Percentiles rank a stretch among this genome's conserved stretches.
phyloP scores from a whole-genome alignment of 2,113 vertebrate genomes.

The Rhinolophus sinicus region DNA sequence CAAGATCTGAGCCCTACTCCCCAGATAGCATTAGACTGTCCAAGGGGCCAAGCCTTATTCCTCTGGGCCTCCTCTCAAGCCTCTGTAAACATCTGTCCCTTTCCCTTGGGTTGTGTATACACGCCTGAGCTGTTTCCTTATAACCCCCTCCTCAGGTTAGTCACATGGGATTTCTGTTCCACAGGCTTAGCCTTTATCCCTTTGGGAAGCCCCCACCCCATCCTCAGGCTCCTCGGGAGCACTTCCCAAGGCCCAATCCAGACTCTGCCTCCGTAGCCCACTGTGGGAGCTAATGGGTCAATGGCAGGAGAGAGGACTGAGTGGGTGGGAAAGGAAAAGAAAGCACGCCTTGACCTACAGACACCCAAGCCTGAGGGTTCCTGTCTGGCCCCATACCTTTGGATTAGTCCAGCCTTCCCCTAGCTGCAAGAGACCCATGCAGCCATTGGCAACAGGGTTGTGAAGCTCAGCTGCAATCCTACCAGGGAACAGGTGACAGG shows the following conservation, averaged over 20 bases:
- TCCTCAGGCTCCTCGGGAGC: background rate
- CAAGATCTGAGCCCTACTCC: accelerated
- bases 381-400: background rate
- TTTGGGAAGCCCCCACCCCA: background rate
- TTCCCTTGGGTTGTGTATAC: background rate
- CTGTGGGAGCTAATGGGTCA: background rate
- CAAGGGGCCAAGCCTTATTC: background rate
- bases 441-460: background rate
- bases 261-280: background rate
- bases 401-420: background rate
- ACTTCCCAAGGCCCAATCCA: background rate
- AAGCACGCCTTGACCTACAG: background rate
- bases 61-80: accelerated
- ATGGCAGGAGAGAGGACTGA: background rate
- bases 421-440: background rate
- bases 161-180: background rate
- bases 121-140: background rate
- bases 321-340: background rate
- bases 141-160: background rate
- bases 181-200: background rate
- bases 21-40: background rate
- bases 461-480: background rate
- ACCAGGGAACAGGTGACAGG: background rate
- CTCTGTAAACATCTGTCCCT: background rate
- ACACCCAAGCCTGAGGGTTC: background rate